Conservation (phyloP, 2,113 vertebrate genomes). For the Poeciliopsis turrubarensis region DNA sequence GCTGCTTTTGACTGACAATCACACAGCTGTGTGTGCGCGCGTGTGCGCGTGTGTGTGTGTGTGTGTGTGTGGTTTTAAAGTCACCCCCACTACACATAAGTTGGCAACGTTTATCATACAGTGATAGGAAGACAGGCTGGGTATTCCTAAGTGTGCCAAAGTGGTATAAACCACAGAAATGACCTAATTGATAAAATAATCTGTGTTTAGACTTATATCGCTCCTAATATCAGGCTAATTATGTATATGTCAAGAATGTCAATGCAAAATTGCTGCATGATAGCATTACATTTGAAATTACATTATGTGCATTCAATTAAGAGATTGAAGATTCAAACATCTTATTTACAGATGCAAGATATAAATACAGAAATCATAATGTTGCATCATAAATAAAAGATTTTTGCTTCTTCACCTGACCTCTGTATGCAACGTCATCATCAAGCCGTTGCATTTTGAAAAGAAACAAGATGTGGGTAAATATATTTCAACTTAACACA, state of each 20-base stretch:
- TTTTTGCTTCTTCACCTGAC: too few species aligned
- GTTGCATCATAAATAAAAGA: too few species aligned
- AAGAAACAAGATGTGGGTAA: neutral
- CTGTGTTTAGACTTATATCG: neutral
- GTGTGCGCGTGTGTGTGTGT: too few species aligned
- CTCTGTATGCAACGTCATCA: too few species aligned
- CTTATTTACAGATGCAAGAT: too few species aligned
- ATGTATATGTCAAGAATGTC: neutral
- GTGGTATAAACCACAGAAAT: conserved; percentile 37
- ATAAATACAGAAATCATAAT: neutral
- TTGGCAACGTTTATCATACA: conserved; percentile 33
- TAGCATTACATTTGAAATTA: too few species aligned
- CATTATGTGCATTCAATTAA: too few species aligned
- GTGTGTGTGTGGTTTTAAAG: neutral
- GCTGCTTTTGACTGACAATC: conserved; percentile 61
- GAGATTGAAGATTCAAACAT: too few species aligned
- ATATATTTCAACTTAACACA: neutral
- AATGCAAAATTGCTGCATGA: neutral
- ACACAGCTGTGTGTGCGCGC: conserved; percentile 10
- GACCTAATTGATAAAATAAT: neutral
- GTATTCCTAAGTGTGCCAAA: conserved; percentile 59
- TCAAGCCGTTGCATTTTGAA: too few species aligned
- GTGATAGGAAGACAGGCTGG: conserved; percentile 52
- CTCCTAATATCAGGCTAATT: neutral
- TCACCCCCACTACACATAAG: conserved; percentile 37